phyloP scores from a whole-genome alignment of 2,888 invertebrate species.

The Drosophila parthenogenetica region DNA sequence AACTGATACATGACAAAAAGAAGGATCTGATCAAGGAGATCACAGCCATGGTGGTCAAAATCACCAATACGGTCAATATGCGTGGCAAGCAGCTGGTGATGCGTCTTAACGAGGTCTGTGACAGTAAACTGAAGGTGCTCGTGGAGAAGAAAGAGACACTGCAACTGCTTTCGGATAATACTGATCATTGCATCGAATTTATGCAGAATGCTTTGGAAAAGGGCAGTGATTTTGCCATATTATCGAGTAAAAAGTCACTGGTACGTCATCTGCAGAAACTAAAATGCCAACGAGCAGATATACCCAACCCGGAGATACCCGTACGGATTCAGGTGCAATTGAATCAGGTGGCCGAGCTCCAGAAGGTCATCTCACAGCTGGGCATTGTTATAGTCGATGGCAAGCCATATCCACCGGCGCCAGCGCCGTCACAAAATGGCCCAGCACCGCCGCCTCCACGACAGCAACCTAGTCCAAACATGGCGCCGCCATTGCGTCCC shows the following conservation, averaged over 20 bases:
- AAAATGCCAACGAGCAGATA: constrained; percentile 93
- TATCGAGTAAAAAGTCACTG: constrained; percentile 92
- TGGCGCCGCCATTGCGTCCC: constrained; percentile 84
- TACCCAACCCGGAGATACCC: constrained; percentile 95
- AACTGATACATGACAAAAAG: constrained; percentile 94
- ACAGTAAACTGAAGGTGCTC: constrained; percentile 91
- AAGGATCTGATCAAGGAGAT: constrained; percentile 94
- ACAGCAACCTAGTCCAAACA: constrained; percentile 84
- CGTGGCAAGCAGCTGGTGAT: constrained; percentile 93
- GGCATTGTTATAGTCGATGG: constrained; percentile 94
- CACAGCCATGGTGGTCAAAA: constrained; percentile 93
- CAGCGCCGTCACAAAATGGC: constrained; percentile 80
- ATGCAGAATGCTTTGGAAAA: constrained; percentile 91
- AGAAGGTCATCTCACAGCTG: constrained; percentile 91
- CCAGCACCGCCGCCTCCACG: constrained; percentile 83
- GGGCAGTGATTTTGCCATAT: constrained; percentile 93
- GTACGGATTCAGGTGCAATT: constrained; percentile 92
- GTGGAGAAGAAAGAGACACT: constrained; percentile 94
- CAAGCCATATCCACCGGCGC: constrained; percentile 88
- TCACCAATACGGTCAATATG: constrained; percentile 93
- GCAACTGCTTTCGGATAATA: constrained; percentile 92
- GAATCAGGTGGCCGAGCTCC: constrained; percentile 92
- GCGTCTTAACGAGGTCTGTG: constrained; percentile 91
- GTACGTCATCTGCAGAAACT: constrained; percentile 92
- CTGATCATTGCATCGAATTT: constrained; percentile 95